Conservation (phyloP, 1,140 invertebrate species). For the Pogonomyrmex barbatus region DNA sequence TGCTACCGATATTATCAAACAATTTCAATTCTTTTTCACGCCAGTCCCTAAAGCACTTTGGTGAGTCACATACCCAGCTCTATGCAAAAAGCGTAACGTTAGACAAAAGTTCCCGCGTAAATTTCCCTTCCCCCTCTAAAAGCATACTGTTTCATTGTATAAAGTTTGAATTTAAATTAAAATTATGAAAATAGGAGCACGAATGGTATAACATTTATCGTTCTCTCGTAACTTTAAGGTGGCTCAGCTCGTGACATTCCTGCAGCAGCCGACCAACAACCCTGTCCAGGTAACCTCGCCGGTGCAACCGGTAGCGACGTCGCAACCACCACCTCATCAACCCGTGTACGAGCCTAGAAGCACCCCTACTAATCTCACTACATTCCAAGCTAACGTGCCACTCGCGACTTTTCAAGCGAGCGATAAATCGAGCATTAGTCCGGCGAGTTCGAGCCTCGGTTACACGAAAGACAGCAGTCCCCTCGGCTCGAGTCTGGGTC, state of each 20-base stretch:
- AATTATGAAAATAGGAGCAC: background rate
- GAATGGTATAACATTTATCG: background rate
- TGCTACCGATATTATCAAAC: conserved; percentile 50
- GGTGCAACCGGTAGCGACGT: conserved; percentile 73
- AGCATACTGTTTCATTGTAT: background rate
- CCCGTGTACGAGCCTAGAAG: conserved; percentile 76
- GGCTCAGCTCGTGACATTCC: conserved; percentile 89
- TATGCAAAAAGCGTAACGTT: conserved; percentile 44
- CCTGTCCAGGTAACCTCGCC: conserved; percentile 70
- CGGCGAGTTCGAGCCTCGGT: conserved; percentile 82
- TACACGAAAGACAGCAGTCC: conserved; percentile 83
- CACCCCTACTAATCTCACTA: conserved; percentile 83
- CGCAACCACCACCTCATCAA: conserved; percentile 64
- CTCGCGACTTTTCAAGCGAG: conserved; percentile 83
- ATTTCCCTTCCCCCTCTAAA: background rate
- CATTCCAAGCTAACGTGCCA: conserved; percentile 83
- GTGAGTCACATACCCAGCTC: conserved; percentile 77
- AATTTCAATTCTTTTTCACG: conserved; percentile 78
- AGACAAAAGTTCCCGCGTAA: conserved; percentile 3
- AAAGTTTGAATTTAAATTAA: background rate
- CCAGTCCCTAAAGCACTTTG: conserved; percentile 83
- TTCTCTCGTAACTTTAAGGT: conserved; percentile 82
- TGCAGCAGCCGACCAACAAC: conserved; percentile 86
- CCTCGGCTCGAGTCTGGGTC: conserved; percentile 80
- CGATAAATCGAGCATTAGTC: conserved; percentile 84